A percentile compares a stretch with the other conserved stretches of the same genome.
Evolutionary conservation across 2,113 vertebrate genomes (phyloP).

Genomic region (Semicossyphus pulcher): DNA sequence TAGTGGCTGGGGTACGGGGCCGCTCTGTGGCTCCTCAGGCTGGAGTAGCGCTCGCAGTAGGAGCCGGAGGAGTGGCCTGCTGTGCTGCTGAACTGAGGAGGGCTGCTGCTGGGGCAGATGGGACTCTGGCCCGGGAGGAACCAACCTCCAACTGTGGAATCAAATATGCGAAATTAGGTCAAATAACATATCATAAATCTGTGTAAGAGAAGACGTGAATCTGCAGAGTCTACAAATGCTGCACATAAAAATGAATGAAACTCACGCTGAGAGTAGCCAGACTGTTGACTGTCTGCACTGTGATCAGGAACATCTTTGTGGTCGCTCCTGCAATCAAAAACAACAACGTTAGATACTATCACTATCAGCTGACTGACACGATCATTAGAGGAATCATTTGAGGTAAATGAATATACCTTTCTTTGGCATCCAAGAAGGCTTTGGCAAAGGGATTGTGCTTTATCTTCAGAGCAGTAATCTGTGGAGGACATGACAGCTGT

Average conservation of each 20-base stretch:
- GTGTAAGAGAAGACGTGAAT: too few relatives aligned
- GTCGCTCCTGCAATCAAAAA: conserved; percentile 79
- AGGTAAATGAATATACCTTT: conserved; percentile 69
- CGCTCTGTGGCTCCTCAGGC: conserved; percentile 81
- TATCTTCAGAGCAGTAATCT: conserved; percentile 88
- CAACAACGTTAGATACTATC: not conserved
- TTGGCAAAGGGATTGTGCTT: conserved; percentile 88
- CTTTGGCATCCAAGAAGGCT: conserved; percentile 87
- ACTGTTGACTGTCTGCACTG: conserved; percentile 79
- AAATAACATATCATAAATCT: not conserved
- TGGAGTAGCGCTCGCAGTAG: conserved; percentile 86
- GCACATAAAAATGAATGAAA: not conserved
- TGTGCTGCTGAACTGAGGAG: conserved; percentile 81
- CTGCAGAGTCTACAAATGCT: not conserved
- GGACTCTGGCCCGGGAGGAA: conserved; percentile 83
- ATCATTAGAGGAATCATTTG: not conserved
- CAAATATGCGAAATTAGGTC: not conserved
- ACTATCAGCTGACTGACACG: accelerated
- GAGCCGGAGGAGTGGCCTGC: conserved; percentile 82
- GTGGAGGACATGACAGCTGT: not conserved
- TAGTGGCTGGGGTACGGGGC: conserved; percentile 85
- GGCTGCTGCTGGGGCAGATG: conserved; percentile 85
- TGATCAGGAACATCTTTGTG: conserved; percentile 84
- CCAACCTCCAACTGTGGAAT: conserved; percentile 83
- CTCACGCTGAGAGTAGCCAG: conserved; percentile 86